Conservation (phyloP, 2,888 invertebrate genomes). For the Phyllotreta striolata region DNA sequence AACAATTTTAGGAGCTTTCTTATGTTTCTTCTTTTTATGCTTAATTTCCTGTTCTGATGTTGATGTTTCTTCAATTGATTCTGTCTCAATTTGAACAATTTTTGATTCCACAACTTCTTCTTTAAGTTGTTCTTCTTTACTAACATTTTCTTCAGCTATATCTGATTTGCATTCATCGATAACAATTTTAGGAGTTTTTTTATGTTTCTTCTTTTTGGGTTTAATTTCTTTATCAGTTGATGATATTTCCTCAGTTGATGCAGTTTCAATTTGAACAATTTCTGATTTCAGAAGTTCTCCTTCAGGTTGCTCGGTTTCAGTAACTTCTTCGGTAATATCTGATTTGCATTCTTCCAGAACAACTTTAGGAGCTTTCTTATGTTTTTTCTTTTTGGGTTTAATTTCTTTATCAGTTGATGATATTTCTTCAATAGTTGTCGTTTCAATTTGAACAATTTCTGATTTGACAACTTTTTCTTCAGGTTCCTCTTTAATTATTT, state of each 20-base stretch:
- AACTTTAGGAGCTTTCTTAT: constrained; percentile 8
- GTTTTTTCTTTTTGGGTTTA: constrained; percentile 2
- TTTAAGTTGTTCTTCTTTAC: not conserved
- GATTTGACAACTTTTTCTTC: not conserved
- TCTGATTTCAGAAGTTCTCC: not conserved
- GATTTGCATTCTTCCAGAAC: not conserved
- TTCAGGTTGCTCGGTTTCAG: constrained; percentile 16
- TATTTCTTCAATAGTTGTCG: no score
- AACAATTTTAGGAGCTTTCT: constrained; percentile 4
- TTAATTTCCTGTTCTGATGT: constrained; percentile 32
- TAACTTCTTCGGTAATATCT: constrained; percentile 13
- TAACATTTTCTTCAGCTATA: not conserved
- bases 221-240: constrained; percentile 19
- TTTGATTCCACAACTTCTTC: not conserved
- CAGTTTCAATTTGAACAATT: not conserved
- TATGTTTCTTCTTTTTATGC: constrained; percentile 36
- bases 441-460: no score
- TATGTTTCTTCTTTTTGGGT: constrained; percentile 39
- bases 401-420: not conserved
- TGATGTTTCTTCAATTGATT: not conserved
- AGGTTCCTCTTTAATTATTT: no score
- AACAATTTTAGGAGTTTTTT: constrained; percentile 15
- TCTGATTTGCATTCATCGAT: no score
- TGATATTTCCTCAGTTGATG: constrained; percentile 14
- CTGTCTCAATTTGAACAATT: not conserved